Evolutionary conservation across 23 tunicate species (phyloP).

Genomic region (Styela clava): DNA sequence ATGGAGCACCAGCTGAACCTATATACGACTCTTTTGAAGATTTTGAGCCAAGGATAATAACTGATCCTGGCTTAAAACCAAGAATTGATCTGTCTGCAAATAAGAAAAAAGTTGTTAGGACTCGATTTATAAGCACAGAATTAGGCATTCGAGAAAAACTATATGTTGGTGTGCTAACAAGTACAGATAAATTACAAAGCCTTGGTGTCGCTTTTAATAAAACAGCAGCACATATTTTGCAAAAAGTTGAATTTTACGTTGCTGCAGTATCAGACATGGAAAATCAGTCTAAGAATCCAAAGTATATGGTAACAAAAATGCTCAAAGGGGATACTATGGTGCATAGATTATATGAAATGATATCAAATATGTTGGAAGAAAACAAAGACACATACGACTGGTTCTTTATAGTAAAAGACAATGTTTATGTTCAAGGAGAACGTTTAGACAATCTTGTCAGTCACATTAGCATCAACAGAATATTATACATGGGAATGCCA

Average conservation of each 20-base stretch:
- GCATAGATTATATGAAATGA: background rate
- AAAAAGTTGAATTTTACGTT: constrained; percentile 75
- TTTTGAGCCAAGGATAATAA: constrained; percentile 94
- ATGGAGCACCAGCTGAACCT: constrained; percentile 73
- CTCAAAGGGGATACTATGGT: background rate
- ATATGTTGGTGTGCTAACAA: constrained; percentile 47
- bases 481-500: constrained; percentile 87
- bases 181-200: constrained; percentile 33
- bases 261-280: background rate
- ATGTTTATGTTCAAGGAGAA: constrained; percentile 61
- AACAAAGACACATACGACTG: constrained; percentile 87
- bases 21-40: constrained; percentile 84
- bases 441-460: constrained; percentile 76
- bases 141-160: constrained; percentile 89
- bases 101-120: constrained; percentile 79
- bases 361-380: background rate
- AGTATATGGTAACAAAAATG: constrained; percentile 9
- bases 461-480: constrained; percentile 90
- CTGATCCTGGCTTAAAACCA: constrained; percentile 88
- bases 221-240: constrained; percentile 83
- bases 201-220: constrained; percentile 82
- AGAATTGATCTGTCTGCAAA: constrained; percentile 62
- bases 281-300: constrained; percentile 3
- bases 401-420: constrained; percentile 77
- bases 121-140: constrained; percentile 85